phyloP scores from a whole-genome alignment of 2,797 vertebrate genomes.

The Notoglanidium macrostoma region DNA sequence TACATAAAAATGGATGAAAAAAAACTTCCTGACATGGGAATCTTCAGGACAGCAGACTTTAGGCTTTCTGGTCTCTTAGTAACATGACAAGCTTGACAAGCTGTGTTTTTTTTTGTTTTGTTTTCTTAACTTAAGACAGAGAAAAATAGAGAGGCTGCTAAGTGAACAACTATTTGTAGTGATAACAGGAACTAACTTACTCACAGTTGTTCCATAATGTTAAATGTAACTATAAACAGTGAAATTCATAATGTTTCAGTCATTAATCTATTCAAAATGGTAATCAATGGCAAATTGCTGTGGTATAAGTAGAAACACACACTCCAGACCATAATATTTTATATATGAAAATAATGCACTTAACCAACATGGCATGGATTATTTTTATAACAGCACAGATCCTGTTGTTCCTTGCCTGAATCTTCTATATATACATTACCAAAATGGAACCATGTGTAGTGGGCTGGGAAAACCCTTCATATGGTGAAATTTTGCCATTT shows the following conservation, averaged over 20 bases:
- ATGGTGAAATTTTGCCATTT: background rate
- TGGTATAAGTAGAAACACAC: background rate
- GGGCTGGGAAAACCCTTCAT: background rate
- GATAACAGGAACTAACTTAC: too few species aligned
- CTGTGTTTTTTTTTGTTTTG: background rate
- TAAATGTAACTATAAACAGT: background rate
- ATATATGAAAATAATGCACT: background rate
- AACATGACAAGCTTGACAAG: background rate
- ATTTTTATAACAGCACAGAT: background rate
- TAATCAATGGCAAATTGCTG: background rate
- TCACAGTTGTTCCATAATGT: background rate
- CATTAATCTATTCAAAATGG: background rate
- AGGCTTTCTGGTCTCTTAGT: background rate
- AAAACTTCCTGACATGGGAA: background rate
- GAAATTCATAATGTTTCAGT: background rate
- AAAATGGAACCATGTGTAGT: background rate
- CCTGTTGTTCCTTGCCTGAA: background rate
- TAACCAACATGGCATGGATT: background rate
- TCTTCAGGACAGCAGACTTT: background rate
- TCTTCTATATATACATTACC: background rate
- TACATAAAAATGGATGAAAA: background rate
- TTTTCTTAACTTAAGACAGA: background rate
- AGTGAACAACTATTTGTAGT: background rate
- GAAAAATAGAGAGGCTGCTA: background rate
- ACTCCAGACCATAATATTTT: background rate